phyloP scores from a whole-genome alignment of 2,888 invertebrate species.

The Oxycera nigricornis region DNA sequence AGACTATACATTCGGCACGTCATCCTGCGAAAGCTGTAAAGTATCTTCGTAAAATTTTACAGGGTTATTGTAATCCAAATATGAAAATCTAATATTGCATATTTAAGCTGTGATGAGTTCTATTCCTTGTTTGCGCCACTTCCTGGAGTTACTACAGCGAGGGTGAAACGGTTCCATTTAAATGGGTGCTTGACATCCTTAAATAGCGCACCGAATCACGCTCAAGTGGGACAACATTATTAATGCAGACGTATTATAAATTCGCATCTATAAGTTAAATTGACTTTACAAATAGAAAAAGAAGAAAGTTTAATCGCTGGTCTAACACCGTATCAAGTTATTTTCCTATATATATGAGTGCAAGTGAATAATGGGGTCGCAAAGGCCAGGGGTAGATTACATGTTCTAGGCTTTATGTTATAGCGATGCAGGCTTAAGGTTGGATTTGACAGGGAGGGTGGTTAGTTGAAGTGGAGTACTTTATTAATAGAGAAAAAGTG shows the following conservation, averaged over 20 bases:
- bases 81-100: constrained; percentile 21
- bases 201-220: neutral
- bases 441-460: no score
- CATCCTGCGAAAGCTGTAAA: neutral
- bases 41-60: neutral
- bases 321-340: neutral
- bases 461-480: no score
- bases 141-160: neutral
- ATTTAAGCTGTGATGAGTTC: constrained; percentile 4
- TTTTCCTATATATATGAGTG: neutral
- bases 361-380: neutral
- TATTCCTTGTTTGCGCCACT: neutral
- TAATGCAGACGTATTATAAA: neutral
- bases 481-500: no score
- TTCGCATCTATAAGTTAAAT: neutral
- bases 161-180: neutral
- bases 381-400: neutral
- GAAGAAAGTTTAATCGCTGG: neutral
- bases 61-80: constrained; percentile 20
- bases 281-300: constrained; percentile 3
- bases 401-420: no score
- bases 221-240: neutral
- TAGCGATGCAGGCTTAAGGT: no score
- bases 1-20: neutral
- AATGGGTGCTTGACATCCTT: constrained; percentile 3